Evolutionary conservation across 2,113 vertebrate genomes (phyloP).

Genomic region (Gavialis gangeticus): DNA sequence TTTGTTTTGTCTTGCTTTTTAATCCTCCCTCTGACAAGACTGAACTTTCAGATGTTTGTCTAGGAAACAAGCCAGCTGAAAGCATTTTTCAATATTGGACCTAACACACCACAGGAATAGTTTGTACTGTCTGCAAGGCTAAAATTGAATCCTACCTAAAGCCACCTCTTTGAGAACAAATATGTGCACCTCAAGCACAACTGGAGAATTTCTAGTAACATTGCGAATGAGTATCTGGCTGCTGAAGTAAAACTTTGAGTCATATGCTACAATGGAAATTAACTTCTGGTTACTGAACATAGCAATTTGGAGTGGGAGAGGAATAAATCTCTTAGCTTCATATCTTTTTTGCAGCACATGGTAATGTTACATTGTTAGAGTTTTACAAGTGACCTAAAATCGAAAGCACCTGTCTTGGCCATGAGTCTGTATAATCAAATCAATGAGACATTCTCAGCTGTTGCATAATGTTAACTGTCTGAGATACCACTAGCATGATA

Average conservation of each 20-base stretch:
- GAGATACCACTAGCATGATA: not conserved
- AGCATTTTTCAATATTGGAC: not conserved
- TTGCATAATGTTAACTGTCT: conserved; percentile 5
- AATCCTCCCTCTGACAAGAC: not conserved
- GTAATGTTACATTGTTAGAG: rapidly evolving
- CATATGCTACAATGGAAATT: not conserved
- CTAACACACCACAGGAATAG: not conserved
- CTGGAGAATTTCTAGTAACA: not conserved
- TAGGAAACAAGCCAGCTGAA: not conserved
- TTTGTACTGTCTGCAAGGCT: not conserved
- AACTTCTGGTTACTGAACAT: not conserved
- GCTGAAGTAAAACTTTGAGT: not conserved
- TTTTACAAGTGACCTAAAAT: not conserved
- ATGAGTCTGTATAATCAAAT: not conserved
- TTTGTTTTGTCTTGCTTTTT: not conserved
- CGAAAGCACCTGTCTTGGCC: not conserved
- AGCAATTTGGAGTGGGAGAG: not conserved
- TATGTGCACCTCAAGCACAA: not conserved
- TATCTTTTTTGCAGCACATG: rapidly evolving
- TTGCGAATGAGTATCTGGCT: not conserved
- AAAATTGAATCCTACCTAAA: not conserved
- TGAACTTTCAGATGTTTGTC: not conserved
- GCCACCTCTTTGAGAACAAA: not conserved
- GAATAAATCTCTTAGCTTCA: not conserved
- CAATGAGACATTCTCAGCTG: not conserved